Percentiles rank a stretch among this genome's conserved stretches.
Evolutionary conservation across 2,113 vertebrate genomes (phyloP).

Genomic region (Pithys albifrons): DNA sequence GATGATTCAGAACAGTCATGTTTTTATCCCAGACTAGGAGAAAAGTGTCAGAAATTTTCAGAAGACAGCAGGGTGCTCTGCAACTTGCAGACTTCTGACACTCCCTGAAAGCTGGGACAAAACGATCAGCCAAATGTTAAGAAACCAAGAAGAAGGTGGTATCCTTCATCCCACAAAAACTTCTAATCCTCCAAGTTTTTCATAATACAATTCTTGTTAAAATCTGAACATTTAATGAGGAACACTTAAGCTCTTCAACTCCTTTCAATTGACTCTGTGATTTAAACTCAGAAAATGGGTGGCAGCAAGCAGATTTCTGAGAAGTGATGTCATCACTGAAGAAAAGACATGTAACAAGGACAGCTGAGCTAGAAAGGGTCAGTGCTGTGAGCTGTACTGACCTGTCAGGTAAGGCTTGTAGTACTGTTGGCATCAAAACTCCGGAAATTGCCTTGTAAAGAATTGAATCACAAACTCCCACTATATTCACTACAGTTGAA

Average conservation of each 20-base stretch:
- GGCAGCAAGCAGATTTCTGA: neutral
- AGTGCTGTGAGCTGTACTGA: constrained; percentile 53
- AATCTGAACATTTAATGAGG: neutral
- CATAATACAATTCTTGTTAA: neutral
- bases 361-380: neutral
- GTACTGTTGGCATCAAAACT: constrained; percentile 96
- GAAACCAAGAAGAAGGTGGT: neutral
- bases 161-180: neutral
- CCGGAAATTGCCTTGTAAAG: constrained; percentile 99
- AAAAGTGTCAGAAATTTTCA: neutral
- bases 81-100: neutral
- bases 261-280: neutral
- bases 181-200: neutral
- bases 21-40: neutral
- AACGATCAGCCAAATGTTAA: neutral
- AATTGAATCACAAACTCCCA: constrained; percentile 98
- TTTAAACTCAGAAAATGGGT: neutral
- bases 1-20: neutral
- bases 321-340: neutral
- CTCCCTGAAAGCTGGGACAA: neutral
- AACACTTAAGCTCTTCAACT: neutral
- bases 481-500: constrained; percentile 95
- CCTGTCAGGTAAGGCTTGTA: constrained; percentile 98
- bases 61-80: neutral
- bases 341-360: neutral